Percentiles rank a stretch among this genome's conserved stretches.
phyloP scores from a whole-genome alignment of 2,797 vertebrate species.

The Limosa lapponica region DNA sequence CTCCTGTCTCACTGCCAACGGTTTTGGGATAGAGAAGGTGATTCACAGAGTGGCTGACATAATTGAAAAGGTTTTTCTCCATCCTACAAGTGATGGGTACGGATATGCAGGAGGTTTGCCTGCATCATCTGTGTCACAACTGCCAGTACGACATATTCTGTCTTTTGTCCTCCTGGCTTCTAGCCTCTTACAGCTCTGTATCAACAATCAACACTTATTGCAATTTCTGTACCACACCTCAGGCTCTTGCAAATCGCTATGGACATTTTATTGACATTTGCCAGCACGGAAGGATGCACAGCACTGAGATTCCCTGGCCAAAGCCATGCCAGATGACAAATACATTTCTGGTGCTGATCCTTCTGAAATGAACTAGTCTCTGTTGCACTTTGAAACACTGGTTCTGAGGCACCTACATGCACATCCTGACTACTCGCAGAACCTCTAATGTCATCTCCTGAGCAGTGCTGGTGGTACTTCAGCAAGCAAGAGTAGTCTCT shows the following conservation, averaged over 20 bases:
- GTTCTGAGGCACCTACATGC: not conserved
- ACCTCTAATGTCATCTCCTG: not conserved
- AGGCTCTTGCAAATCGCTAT: not conserved
- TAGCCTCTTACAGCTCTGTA: not conserved
- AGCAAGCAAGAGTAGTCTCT: not conserved
- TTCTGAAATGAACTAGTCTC: not conserved
- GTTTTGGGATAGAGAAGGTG: not conserved
- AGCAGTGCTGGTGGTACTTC: not conserved
- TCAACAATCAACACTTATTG: not conserved
- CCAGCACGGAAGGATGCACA: not conserved
- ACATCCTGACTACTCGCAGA: not conserved
- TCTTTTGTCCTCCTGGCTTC: not conserved
- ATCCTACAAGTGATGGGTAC: not conserved
- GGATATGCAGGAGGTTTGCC: not conserved
- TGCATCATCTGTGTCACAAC: not conserved
- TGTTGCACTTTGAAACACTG: not conserved
- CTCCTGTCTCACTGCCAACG: not conserved
- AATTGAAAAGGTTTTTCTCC: not conserved
- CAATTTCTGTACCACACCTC: not conserved
- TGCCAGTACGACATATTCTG: not conserved
- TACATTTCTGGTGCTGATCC: not conserved
- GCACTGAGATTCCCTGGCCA: not conserved
- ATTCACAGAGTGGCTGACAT: not conserved
- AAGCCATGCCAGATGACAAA: not conserved
- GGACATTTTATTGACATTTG: not conserved